Evolutionary conservation across 2,888 invertebrate species (phyloP).

Genomic region (Caenorhabditis sp.): DNA sequence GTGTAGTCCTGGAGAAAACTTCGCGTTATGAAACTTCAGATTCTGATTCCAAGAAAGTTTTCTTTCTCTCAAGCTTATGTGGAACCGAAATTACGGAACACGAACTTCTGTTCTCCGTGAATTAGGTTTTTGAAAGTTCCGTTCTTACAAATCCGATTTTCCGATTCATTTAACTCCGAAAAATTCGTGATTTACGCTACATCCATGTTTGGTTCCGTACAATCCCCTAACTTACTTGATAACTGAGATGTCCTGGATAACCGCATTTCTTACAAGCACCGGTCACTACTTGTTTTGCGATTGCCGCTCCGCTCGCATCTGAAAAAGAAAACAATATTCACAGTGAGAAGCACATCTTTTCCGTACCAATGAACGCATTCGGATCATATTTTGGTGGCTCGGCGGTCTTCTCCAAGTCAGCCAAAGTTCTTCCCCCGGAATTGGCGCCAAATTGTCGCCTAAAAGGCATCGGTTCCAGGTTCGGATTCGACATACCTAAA

Average conservation of each 20-base stretch:
- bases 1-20: no score
- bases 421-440: conserved; percentile 11
- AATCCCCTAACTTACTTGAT: conserved; percentile 58
- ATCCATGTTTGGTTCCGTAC: no score
- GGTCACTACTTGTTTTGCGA: conserved; percentile 49
- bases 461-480: conserved; percentile 56
- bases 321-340: conserved; percentile 5
- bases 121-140: no score
- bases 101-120: no score
- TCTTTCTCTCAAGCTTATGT: no score
- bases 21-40: no score
- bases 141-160: no score
- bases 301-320: conserved; percentile 51
- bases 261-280: conserved; percentile 69
- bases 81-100: no score
- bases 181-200: no score
- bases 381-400: conserved; percentile 31
- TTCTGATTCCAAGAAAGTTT: no score
- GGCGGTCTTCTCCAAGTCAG: conserved; percentile 11
- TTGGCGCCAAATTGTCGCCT: conserved; percentile 40
- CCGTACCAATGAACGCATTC: conserved; percentile 37
- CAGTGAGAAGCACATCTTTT: no score
- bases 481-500: conserved; percentile 50
- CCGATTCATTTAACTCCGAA: no score
- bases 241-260: conserved; percentile 73